These are phyloP conservation scores for rabbit (Oryctolagus cuniculus) DNA, from an alignment of 2,113 vertebrate genomes.

Conservation along the genomic window mOryCun1.1 NC_091435.1:96419501-96420000, in stretches of 20 bases:
- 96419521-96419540: not conserved
- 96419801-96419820: not conserved
- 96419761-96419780: not conserved
- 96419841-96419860: not conserved
- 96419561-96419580: not conserved
- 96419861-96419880: rapidly evolving
- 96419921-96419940: not conserved
- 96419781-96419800: not conserved
- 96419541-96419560: not conserved
- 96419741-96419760: not conserved
- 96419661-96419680: not conserved
- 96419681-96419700: constrained; percentile 76
- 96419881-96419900: not conserved
- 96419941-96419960: not conserved
- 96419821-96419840: too few relatives aligned
- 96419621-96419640: constrained; percentile 54
- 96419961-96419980: constrained; percentile 1
- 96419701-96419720: constrained; percentile 14
- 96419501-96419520: constrained; percentile 22
- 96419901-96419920: not conserved
- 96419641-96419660: constrained; percentile 43
- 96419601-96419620: constrained; percentile 8
- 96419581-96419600: not conserved
- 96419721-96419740: constrained; percentile 53
- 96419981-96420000: not conserved